Evolutionary conservation across 2,888 invertebrate species (phyloP).

Genomic region (Cataglyphis albicans): DNA sequence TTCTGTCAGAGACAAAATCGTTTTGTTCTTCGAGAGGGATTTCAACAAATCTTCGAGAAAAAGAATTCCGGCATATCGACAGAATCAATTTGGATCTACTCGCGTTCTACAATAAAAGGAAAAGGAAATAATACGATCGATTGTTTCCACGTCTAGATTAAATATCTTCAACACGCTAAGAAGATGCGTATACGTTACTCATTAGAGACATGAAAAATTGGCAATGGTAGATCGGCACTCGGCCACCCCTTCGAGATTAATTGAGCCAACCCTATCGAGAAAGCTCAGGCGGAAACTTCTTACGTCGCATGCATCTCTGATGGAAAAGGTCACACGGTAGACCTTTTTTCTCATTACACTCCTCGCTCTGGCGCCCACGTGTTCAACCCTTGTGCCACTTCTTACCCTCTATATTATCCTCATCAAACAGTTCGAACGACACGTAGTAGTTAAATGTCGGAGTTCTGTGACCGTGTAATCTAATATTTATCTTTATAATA

Average conservation of each 20-base stretch:
- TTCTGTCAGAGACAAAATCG: background rate
- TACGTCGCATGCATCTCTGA: slow-evolving; percentile 72
- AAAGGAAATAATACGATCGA: background rate
- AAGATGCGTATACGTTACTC: background rate
- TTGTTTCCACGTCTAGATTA: background rate
- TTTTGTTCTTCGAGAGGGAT: background rate
- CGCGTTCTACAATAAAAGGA: background rate
- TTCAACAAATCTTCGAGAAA: background rate
- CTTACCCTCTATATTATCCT: slow-evolving; percentile 60
- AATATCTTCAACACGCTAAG: background rate
- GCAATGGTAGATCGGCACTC: background rate
- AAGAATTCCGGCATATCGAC: background rate
- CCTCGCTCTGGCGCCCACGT: slow-evolving; percentile 39
- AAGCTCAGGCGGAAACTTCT: slow-evolving; percentile 60
- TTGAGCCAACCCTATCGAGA: slow-evolving; percentile 29
- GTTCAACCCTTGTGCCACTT: slow-evolving; percentile 63
- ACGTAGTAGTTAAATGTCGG: slow-evolving; percentile 50
- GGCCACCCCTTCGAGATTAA: slow-evolving; percentile 15
- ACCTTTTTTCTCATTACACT: slow-evolving; percentile 73
- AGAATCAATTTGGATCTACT: background rate
- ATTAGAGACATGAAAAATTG: background rate
- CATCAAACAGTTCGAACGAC: slow-evolving; percentile 68
- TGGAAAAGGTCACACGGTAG: slow-evolving; percentile 80
- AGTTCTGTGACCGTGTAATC: background rate
- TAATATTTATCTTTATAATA: background rate